Base-by-base conservation (phyloP, 2,113 vertebrate genomes). In the Coregonus clupeaformis region DNA sequence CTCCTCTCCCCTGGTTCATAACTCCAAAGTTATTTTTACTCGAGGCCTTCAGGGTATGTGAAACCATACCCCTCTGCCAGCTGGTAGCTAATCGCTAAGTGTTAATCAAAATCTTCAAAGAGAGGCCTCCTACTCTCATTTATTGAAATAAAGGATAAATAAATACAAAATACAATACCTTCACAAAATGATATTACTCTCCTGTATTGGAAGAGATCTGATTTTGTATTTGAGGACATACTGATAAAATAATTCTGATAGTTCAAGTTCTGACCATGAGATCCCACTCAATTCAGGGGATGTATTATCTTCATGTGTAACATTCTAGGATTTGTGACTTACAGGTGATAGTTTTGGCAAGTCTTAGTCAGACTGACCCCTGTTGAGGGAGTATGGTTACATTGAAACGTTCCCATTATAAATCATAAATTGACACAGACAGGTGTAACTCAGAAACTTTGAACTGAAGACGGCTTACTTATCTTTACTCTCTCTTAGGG, bases 21-120 rank as follows among this genome's bases (percentile, higher is more conserved):
- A 85, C 91, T 93, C 78, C 69, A 84, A 87, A 87, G 88, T 88
- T 94, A 94, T 93, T 93, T 94, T 90, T 92, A 90, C 82, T 69
- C 45, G 2, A 22, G 73, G 82, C 86, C 84, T 82, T 81, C 73
- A 25, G 77, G 82, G 87, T 82, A 94, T 93, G 91, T 92, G 93
- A 91, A 94, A 93, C 85, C 69, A 69, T 87, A 94, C 82, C 89
- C n/a, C 4, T 27, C 77, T 76, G 79, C 89, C 92, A 93, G 91
- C 85, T 93, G 92, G 87, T 84, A 82, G 88, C 86, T 91, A 85
- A 93, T 92, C 91, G 86, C 86, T 79, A 90, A 79, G 90, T 90
- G 89, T 90, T 93, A 94, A 93, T 93, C 85, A 80, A 29, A 27
- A 74, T 74, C 88, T 93, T 92, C 89, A 93, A 92, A 92, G 89